These are phyloP conservation scores for Onchidella celtica DNA, from an alignment of 2,888 invertebrate genomes.

Conservation along the genomic window DNA sequence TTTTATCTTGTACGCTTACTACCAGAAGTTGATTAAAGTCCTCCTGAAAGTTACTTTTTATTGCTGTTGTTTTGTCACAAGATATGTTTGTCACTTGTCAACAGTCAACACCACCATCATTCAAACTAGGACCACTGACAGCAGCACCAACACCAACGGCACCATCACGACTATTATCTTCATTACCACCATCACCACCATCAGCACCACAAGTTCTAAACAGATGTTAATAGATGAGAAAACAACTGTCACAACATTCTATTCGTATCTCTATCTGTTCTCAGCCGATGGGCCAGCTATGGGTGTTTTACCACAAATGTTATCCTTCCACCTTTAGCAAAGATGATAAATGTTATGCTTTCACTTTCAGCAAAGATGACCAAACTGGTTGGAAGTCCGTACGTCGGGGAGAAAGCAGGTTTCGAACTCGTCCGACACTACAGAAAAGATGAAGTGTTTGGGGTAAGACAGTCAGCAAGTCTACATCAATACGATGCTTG, in stretches of 20 bases:
- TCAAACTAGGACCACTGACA: not conserved
- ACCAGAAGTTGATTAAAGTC: too few relatives aligned
- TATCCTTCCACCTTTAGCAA: too few relatives aligned
- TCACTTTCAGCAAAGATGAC: slow-evolving; percentile 7
- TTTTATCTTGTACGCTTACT: too few relatives aligned
- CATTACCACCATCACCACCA: not conserved
- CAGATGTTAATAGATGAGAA: not conserved
- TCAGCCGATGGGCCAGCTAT: too few relatives aligned
- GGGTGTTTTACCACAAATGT: too few relatives aligned
- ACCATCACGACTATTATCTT: not conserved
- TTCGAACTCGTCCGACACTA: not conserved
- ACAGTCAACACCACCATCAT: not conserved
- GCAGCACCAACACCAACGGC: not conserved
- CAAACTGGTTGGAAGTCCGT: slow-evolving; percentile 9
- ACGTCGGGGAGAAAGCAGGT: not conserved
- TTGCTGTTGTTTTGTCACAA: not conserved
- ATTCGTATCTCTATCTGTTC: too few relatives aligned
- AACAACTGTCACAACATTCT: not conserved
- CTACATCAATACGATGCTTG: too few relatives aligned
- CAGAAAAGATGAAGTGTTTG: slow-evolving; percentile 11
- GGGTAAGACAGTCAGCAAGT: too few relatives aligned
- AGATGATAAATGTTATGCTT: too few relatives aligned
- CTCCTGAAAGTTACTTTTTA: too few relatives aligned
- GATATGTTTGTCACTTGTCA: not conserved
- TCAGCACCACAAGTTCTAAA: not conserved